These are phyloP conservation scores for Astatoreochromis straeleni DNA, from an alignment of 2,113 vertebrate genomes.

Conservation along the genomic window DNA sequence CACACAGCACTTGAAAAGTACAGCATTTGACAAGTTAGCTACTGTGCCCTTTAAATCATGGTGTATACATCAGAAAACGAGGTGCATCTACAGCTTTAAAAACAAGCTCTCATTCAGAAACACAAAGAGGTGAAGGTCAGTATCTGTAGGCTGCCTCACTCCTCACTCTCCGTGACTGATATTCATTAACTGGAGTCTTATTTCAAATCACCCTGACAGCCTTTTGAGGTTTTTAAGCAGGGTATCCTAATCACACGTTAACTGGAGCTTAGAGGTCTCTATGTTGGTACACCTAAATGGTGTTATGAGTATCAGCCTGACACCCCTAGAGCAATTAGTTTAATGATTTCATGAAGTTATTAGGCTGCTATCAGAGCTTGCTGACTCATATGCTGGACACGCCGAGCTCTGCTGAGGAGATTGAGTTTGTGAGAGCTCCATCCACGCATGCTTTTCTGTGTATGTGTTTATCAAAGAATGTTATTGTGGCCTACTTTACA, in stretches of 20 bases:
- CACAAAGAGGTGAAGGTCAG: not conserved
- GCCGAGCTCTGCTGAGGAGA: not conserved
- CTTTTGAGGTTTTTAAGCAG: not conserved
- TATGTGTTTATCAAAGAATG: not conserved
- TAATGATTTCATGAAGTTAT: conserved; percentile 2
- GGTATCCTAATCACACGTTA: conserved; percentile 12
- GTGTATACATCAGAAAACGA: not conserved
- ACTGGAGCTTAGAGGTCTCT: not conserved
- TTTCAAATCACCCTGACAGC: not conserved
- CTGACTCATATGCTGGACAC: not conserved
- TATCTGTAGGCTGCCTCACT: not conserved
- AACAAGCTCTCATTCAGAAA: not conserved
- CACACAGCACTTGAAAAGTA: not conserved
- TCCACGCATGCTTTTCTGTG: not conserved
- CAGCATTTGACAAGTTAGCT: not conserved
- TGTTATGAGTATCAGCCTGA: conserved; percentile 5
- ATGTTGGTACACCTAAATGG: not conserved
- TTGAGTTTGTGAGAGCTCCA: not conserved
- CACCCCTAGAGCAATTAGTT: conserved; percentile 11
- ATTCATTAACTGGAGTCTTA: not conserved
- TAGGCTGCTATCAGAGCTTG: not conserved
- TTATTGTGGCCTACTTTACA: not conserved
- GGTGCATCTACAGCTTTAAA: not conserved
- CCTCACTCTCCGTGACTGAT: not conserved
- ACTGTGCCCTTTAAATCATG: not conserved